Evolutionary conservation across 2,797 vertebrate genomes (phyloP).

Genomic region (Ctenosaura bakeri): DNA sequence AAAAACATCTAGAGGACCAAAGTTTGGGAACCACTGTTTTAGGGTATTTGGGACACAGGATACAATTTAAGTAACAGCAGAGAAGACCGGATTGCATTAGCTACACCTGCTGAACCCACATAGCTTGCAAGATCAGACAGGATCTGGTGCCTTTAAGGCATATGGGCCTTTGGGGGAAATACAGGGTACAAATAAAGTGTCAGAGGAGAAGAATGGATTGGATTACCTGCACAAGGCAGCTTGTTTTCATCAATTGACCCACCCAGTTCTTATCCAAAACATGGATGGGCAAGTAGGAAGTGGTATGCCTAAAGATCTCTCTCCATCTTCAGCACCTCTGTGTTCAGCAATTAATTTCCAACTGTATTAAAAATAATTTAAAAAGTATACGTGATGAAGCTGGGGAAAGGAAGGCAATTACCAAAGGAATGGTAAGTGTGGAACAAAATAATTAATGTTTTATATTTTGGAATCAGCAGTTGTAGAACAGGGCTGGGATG

Average conservation of each 20-base stretch:
- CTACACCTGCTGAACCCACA: too few relatives aligned
- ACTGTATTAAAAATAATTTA: not conserved
- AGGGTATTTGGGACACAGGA: too few relatives aligned
- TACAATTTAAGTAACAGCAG: too few relatives aligned
- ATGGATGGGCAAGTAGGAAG: not conserved
- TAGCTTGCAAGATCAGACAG: too few relatives aligned
- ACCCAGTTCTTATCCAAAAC: not conserved
- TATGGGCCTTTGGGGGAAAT: too few relatives aligned
- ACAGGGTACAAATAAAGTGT: too few relatives aligned
- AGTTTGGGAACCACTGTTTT: too few relatives aligned
- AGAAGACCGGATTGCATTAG: too few relatives aligned
- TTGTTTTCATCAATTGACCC: not conserved
- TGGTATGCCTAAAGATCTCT: not conserved
- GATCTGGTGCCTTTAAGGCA: too few relatives aligned
- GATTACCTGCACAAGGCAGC: not conserved
- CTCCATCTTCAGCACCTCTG: not conserved
- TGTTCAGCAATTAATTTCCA: not conserved
- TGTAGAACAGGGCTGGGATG: constrained; percentile 2
- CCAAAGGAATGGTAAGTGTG: not conserved
- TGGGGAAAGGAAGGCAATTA: not conserved
- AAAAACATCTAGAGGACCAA: too few relatives aligned
- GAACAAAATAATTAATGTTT: too few relatives aligned
- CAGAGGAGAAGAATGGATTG: not conserved
- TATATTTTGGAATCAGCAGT: not conserved
- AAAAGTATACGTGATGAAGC: not conserved